Percentiles rank a stretch among this genome's conserved stretches.
Evolutionary conservation across 2,797 vertebrate species (phyloP).

Genomic region (Cichlasoma orientale): DNA sequence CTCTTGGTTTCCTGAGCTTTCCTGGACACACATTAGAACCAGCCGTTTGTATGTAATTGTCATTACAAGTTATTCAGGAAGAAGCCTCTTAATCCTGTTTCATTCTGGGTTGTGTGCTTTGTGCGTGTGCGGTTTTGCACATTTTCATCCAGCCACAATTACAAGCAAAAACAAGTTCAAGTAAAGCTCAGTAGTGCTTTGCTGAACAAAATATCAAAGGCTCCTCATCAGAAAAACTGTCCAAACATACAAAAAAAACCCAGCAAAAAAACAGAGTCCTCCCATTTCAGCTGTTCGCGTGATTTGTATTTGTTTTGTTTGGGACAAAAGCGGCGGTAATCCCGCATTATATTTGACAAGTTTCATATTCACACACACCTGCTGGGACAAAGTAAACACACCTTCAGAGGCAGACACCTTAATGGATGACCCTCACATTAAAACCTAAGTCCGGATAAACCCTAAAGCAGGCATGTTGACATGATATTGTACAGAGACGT

Average conservation of each 20-base stretch:
- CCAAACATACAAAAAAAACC: background rate
- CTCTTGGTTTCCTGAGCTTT: conserved; percentile 16
- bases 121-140: conserved; percentile 33
- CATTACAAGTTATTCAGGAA: conserved; percentile 71
- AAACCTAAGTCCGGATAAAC: conserved; percentile 60
- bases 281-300: conserved; percentile 67
- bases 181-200: conserved; percentile 56
- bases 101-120: conserved; percentile 32
- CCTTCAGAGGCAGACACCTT: conserved; percentile 69
- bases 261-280: conserved; percentile 34
- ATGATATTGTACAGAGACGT: conserved; percentile 43
- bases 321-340: conserved; percentile 71
- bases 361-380: conserved; percentile 80
- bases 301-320: conserved; percentile 76
- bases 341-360: conserved; percentile 74
- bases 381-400: conserved; percentile 74
- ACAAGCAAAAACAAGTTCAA: conserved; percentile 69
- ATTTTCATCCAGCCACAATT: conserved; percentile 57
- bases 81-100: conserved; percentile 69
- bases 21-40: conserved; percentile 36
- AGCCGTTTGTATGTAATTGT: conserved; percentile 62
- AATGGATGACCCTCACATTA: conserved; percentile 75
- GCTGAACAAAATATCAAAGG: conserved; percentile 59
- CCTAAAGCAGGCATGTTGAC: conserved; percentile 55
- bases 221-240: conserved; percentile 14